Evolutionary conservation across 2,797 vertebrate species (phyloP).

Genomic region (Caiman crocodilus): DNA sequence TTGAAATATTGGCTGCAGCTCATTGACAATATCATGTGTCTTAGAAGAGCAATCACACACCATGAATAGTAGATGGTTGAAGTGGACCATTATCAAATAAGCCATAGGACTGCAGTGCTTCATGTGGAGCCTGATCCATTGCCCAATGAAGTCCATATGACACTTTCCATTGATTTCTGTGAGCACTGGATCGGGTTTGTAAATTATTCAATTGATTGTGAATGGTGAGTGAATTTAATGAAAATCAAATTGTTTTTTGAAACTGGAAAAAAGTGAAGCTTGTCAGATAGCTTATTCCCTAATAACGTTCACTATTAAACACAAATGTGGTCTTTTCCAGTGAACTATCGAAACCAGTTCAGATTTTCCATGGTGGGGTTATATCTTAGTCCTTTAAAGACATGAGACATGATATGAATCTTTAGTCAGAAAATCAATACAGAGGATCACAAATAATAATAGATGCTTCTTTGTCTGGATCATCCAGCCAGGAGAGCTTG

Average conservation of each 20-base stretch:
- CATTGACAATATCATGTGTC: not conserved
- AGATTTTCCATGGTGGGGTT: not conserved
- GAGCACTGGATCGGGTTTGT: not conserved
- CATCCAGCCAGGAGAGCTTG: fast-evolving
- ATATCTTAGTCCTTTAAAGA: not conserved
- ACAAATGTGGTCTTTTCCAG: not conserved
- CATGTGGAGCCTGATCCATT: not conserved
- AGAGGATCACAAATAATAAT: not conserved
- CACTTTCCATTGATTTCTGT: not conserved
- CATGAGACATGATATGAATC: not conserved
- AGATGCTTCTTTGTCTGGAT: not conserved
- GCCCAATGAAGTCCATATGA: not conserved
- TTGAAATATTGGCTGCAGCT: conserved; percentile 19
- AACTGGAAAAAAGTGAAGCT: not conserved
- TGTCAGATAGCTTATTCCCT: not conserved
- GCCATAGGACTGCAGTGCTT: not conserved
- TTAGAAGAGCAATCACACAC: not conserved
- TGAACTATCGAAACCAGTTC: not conserved
- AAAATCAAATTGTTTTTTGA: not conserved
- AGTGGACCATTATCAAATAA: not conserved
- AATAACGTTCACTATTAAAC: not conserved
- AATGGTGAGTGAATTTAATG: not conserved
- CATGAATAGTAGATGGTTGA: not conserved
- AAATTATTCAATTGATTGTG: not conserved
- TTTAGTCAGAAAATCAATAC: not conserved